A percentile compares a stretch with the other conserved stretches of the same genome.
Evolutionary conservation across 2,888 invertebrate genomes (phyloP).

Genomic region (Stenurella melanura): DNA sequence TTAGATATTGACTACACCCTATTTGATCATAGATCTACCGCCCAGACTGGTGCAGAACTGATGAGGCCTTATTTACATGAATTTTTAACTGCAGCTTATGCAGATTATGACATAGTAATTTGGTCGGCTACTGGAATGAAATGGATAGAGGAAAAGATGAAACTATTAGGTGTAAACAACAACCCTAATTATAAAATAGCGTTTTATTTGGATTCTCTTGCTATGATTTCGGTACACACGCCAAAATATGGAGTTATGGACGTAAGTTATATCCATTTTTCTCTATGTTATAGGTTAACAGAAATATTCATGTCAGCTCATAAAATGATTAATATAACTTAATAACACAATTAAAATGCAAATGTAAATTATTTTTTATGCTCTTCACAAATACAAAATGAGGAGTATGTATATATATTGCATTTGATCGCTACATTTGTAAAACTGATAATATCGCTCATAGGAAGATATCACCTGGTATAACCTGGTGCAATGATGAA

Average conservation of each 20-base stretch:
- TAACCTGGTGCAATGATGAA: too few relatives aligned
- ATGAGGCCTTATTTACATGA: slow-evolving; percentile 98
- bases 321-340: too few relatives aligned
- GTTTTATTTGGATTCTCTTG: slow-evolving; percentile 92
- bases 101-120: slow-evolving; percentile 96
- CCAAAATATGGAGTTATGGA: slow-evolving; percentile 94
- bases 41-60: slow-evolving; percentile 88
- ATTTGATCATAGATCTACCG: slow-evolving; percentile 95
- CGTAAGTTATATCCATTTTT: slow-evolving; percentile 75
- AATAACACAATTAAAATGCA: too few relatives aligned
- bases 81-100: slow-evolving; percentile 90
- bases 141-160: slow-evolving; percentile 99
- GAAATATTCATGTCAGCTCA: too few relatives aligned
- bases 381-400: too few relatives aligned
- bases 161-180: slow-evolving; percentile 88
- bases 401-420: too few relatives aligned
- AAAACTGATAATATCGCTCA: too few relatives aligned
- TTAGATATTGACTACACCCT: slow-evolving; percentile 97
- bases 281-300: too few relatives aligned
- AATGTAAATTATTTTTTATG: too few relatives aligned
- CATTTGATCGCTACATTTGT: too few relatives aligned
- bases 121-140: slow-evolving; percentile 99
- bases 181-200: slow-evolving; percentile 92
- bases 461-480: too few relatives aligned
- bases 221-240: slow-evolving; percentile 96